Base-by-base conservation (phyloP, 1,140 invertebrate species). In the Drosophila ficusphila region DNA sequence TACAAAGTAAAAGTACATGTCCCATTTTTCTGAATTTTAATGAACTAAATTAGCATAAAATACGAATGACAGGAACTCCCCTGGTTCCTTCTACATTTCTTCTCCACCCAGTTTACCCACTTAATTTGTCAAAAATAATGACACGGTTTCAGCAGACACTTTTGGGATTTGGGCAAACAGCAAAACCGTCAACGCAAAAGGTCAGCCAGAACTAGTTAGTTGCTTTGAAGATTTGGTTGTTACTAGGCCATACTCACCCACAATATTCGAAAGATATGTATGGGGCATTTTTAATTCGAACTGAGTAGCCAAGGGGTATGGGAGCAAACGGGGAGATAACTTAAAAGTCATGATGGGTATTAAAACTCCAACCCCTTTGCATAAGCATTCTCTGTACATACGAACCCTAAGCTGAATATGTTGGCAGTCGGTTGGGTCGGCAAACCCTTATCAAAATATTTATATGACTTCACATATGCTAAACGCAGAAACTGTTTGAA, bases 381-480 rank as follows among this genome's bases (percentile, higher is more conserved):
- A 25, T 6, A 12, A 34, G 39, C 21, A 54, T 41, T 46, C 7
- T 4, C 21, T 16, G 19, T 34, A 34, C 34, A 46, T 38, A 53
- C 53, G 19, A 21, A 52, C 64, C 74, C 29, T 48, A 33, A 64
- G 76, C 60, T 58, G 79, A 78, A 79, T 75, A 68, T 85, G 76
- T 85, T 74, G 47, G 51, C 75, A 75, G 74, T 67, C 64, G 62
- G 70, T 62, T 67, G 64, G 68, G 69, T 86, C 64, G 44, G 29
- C 64, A 67, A 88, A 89, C 85, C 85, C 85, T 89, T 89, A 89
- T 89, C 85, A 89, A 89, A 89, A 89, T 79, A 90, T 90, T 86
- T 89, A 89, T 89, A 89, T 83, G 82, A 82, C 68, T 86, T 86
- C 78, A 67, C 83, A 89, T 85, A 89, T 89, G 83, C 77, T 88